Evolutionary conservation across 2,797 vertebrate species (phyloP).

Genomic region (Leptatherina wallacei): DNA sequence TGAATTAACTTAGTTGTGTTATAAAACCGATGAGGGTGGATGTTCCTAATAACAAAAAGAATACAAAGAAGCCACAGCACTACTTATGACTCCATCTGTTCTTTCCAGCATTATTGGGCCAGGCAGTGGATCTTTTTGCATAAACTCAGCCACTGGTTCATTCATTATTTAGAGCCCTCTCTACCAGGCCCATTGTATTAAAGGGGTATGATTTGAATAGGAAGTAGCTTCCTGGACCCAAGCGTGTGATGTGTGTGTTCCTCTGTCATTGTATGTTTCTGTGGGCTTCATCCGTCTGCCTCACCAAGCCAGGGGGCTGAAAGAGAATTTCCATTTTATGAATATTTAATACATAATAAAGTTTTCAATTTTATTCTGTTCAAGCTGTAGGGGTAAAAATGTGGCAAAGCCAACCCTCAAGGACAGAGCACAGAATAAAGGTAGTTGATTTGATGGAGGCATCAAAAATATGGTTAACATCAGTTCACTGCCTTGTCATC

Average conservation of each 20-base stretch:
- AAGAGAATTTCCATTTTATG: constrained; percentile 84
- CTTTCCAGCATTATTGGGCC: constrained; percentile 66
- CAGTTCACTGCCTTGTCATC: constrained; percentile 40
- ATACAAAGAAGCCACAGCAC: constrained; percentile 61
- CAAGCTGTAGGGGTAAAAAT: constrained; percentile 67
- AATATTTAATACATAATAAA: constrained; percentile 85
- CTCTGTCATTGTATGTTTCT: constrained; percentile 81
- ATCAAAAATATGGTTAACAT: constrained; percentile 61
- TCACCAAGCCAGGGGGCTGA: constrained; percentile 76
- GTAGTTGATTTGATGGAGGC: constrained; percentile 59
- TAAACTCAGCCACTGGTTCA: constrained; percentile 76
- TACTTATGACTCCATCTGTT: constrained; percentile 69
- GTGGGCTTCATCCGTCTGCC: constrained; percentile 77
- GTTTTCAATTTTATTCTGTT: constrained; percentile 82
- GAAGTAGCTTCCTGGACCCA: constrained; percentile 75
- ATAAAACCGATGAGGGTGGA: constrained; percentile 48
- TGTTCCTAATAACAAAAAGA: constrained; percentile 38
- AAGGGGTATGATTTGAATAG: constrained; percentile 80
- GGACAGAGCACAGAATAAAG: constrained; percentile 66
- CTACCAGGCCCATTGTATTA: constrained; percentile 76
- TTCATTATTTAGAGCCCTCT: constrained; percentile 81
- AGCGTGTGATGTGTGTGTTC: constrained; percentile 79
- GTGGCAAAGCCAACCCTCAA: constrained; percentile 73
- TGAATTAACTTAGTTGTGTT: constrained; percentile 60
- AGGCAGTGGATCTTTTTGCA: constrained; percentile 76